These are phyloP conservation scores for Rafetus swinhoei DNA, from an alignment of 2,113 vertebrate genomes.

Conservation along the genomic window DNA sequence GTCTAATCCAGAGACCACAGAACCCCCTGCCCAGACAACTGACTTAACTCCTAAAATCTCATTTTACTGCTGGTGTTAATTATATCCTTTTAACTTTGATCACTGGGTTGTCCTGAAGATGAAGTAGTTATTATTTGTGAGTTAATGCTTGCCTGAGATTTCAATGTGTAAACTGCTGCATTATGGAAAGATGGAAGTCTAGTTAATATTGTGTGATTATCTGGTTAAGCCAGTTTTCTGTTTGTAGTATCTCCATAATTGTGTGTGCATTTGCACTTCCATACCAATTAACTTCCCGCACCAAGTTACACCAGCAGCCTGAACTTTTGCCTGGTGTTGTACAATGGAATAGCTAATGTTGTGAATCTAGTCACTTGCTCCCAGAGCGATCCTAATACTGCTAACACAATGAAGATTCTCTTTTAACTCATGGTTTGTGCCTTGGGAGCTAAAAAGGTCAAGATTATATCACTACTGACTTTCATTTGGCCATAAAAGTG, in stretches of 20 bases:
- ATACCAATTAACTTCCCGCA: background rate
- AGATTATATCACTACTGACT: background rate
- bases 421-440: background rate
- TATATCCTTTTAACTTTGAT: slow-evolving; percentile 51
- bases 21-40: slow-evolving; percentile 58
- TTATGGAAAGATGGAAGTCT: background rate
- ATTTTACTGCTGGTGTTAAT: slow-evolving; percentile 63
- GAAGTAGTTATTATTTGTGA: slow-evolving; percentile 55
- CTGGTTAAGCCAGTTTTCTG: background rate
- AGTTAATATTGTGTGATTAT: background rate
- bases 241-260: background rate
- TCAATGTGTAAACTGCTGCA: background rate
- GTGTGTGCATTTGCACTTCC: background rate
- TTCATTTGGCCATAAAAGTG: background rate
- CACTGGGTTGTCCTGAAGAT: slow-evolving; percentile 27
- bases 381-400: background rate
- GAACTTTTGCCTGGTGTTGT: background rate
- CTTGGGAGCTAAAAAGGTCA: background rate
- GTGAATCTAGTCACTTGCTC: background rate
- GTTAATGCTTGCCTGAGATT: background rate
- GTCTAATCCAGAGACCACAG: slow-evolving; percentile 65
- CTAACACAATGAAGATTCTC: slow-evolving; percentile 9
- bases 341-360: background rate
- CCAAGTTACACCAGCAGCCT: background rate
- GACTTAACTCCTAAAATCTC: slow-evolving; percentile 65